Evolutionary conservation across 2,797 vertebrate genomes (phyloP), one percentile per base, ranked within the genome.

Genomic region (Dermochelys coriacea): DNA sequence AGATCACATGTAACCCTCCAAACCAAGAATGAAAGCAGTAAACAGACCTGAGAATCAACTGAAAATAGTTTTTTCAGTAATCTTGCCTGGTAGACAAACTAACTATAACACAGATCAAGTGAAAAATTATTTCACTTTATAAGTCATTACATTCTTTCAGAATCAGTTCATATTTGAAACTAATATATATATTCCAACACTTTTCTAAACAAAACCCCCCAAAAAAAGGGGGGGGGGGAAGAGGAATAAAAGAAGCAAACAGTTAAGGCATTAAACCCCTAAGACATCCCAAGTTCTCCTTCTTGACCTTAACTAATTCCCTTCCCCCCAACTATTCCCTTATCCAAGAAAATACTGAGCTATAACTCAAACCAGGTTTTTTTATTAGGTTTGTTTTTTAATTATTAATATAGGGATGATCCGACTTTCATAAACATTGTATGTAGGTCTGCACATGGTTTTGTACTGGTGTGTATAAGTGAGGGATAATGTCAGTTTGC

Each of bases 81-180:
- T 41, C 41, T 41, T 41, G 41, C 41, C 5, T 41, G 41, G 41
- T 5, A 41, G 41, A 41, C 5, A 41, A 41, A 41, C 41, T 41
- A 5, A 41, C 41, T 41, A 41, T 41, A 64, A 18, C 64, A 71
- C 55, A 57, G 61, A 29, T 12, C 41, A 4, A 78, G 49, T 0
- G 29, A 75, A 81, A 80, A 82, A 15, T 64, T 68, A 52, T n/a
- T 80, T 57, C 80, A 91, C 89, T 23, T 57, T 49, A 93, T 25
- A 37, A 91, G 85, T 31, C 87, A 92, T 90, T 64, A 19, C 34
- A 37, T 23, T 59, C 89, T 96, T 93, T 91, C 93, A 91, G 80
- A 86, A 83, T 83, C 9, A 1, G 9, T 37, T 90, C 64, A 21
- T 91, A 91, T 93, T 93, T 91, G 93, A 91, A 95, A 94, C 9